A percentile compares a stretch with the other conserved stretches of the same genome.
Evolutionary conservation across 2,888 invertebrate genomes (phyloP).

Genomic region (Melanophora roralis): DNA sequence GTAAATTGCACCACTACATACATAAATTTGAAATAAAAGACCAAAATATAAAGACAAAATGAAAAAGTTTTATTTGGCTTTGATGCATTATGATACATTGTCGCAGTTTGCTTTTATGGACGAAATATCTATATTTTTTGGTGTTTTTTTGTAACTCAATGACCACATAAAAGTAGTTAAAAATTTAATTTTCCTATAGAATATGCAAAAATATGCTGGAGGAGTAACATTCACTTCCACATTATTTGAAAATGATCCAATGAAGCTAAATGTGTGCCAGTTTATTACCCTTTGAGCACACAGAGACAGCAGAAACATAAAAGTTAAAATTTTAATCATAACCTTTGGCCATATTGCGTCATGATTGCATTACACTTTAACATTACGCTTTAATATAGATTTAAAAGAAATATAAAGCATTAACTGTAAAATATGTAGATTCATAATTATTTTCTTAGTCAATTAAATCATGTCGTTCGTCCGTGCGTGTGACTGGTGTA

Average conservation of each 20-base stretch:
- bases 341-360: slow-evolving; percentile 6
- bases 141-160: not conserved
- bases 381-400: too few species aligned
- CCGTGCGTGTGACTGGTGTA: too few species aligned
- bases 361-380: slow-evolving; percentile 2
- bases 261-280: not conserved
- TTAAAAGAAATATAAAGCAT: too few species aligned
- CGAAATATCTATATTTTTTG: not conserved
- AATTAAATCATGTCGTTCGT: too few species aligned
- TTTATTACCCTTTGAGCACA: slow-evolving; percentile 10
- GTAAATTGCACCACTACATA: not conserved
- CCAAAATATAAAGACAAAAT: slow-evolving; percentile 15
- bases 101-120: slow-evolving; percentile 46
- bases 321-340: slow-evolving; percentile 6
- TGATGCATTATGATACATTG: slow-evolving; percentile 54
- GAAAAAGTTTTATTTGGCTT: not conserved
- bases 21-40: not conserved
- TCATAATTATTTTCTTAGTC: too few species aligned
- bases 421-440: too few species aligned
- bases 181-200: slow-evolving; percentile 29
- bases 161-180: slow-evolving; percentile 45
- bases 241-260: too few species aligned
- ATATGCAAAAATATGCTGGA: too few species aligned
- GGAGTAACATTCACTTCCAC: too few species aligned
- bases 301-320: not conserved